A percentile compares a stretch with the other conserved stretches of the same genome.
Conservation (phyloP, 2,113 vertebrate genomes). For the Ginglymostoma cirratum region DNA sequence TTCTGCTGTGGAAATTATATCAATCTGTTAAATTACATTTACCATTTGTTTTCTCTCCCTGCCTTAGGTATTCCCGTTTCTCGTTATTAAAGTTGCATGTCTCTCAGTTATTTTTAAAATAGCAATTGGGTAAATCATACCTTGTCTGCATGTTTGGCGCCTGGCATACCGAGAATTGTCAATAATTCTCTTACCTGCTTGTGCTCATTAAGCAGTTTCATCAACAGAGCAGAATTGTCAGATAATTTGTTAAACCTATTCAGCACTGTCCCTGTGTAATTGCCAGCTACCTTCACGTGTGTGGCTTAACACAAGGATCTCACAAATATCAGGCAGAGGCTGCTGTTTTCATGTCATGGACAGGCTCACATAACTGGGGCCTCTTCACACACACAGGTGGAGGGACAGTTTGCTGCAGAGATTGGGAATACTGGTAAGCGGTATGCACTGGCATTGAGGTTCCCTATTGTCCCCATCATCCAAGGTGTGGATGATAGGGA, state of each 20-base stretch:
- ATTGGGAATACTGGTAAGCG: neutral
- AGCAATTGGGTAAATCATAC: neutral
- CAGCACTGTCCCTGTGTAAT: neutral
- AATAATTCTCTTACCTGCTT: neutral
- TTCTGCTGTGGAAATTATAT: neutral
- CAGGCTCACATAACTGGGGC: neutral
- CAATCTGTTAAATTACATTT: neutral
- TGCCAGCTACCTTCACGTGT: neutral
- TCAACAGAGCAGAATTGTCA: neutral
- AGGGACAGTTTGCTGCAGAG: neutral
- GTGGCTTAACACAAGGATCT: no score
- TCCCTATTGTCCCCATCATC: neutral
- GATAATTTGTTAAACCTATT: neutral
- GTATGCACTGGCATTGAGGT: neutral
- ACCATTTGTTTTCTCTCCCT: neutral
- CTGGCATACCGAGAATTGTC: neutral
- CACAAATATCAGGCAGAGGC: neutral
- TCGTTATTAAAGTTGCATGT: neutral
- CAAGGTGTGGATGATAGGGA: no score
- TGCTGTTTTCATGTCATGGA: neutral
- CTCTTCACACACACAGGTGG: neutral
- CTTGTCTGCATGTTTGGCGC: neutral
- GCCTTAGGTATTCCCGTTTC: neutral
- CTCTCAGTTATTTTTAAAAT: neutral
- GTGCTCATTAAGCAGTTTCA: neutral